Conservation (phyloP, 2,888 invertebrate species). For the Barypeithes pellucidus region DNA sequence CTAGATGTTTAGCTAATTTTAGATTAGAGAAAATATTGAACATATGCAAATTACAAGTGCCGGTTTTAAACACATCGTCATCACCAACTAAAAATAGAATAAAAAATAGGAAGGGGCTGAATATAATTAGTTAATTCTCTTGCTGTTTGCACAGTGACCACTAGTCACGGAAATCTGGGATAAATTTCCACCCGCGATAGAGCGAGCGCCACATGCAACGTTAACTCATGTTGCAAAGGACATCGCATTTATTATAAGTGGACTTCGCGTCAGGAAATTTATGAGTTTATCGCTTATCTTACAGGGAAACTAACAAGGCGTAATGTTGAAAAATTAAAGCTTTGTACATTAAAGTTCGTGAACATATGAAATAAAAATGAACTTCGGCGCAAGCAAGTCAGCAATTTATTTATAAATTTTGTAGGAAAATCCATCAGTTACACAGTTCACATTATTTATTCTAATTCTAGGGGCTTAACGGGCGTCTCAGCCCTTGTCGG, state of each 20-base stretch:
- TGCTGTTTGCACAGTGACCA: slow-evolving; percentile 34
- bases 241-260: slow-evolving; percentile 40
- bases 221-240: slow-evolving; percentile 47
- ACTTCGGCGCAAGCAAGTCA: no score
- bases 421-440: no score
- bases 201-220: slow-evolving; percentile 41
- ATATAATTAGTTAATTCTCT: slow-evolving; percentile 29
- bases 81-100: slow-evolving; percentile 2
- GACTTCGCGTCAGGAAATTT: slow-evolving; percentile 39
- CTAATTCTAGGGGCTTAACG: no score
- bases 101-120: slow-evolving; percentile 8
- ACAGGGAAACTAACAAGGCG: slow-evolving; percentile 26
- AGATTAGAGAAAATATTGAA: no score
- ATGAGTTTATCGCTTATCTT: slow-evolving; percentile 45
- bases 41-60: neutral
- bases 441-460: no score
- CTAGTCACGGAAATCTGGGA: slow-evolving; percentile 47
- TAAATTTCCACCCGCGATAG: slow-evolving; percentile 43
- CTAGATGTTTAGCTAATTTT: no score
- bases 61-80: neutral
- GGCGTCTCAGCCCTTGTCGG: no score
- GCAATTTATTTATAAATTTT: no score
- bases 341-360: no score
- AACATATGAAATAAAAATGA: no score
- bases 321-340: slow-evolving; percentile 15